These are phyloP conservation scores for Astatotilapia flaviijosephi DNA, from an alignment of 2,113 vertebrate genomes.

Conservation along the genomic window DNA sequence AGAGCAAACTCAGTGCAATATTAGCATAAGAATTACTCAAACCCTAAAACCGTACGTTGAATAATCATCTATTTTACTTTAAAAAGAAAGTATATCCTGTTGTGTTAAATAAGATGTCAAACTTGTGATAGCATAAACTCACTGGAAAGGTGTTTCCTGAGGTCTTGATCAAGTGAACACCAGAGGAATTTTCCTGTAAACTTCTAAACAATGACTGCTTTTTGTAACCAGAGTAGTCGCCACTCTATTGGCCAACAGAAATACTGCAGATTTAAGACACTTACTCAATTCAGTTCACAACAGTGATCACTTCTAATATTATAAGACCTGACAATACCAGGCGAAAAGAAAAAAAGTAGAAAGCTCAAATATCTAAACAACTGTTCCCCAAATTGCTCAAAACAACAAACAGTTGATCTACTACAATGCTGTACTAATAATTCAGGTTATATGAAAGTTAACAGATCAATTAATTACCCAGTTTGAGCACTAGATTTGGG, in stretches of 20 bases:
- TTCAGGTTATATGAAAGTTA: background rate
- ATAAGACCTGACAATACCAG: background rate
- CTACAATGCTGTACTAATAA: background rate
- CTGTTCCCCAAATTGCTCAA: background rate
- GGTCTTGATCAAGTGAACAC: background rate
- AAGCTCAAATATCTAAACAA: background rate
- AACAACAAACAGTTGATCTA: background rate
- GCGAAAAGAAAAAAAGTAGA: rapidly evolving
- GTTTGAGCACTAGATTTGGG: background rate
- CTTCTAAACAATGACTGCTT: background rate
- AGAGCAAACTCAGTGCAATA: background rate
- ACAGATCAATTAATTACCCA: background rate
- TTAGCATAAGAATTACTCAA: background rate
- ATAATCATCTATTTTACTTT: background rate
- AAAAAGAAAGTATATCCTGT: background rate
- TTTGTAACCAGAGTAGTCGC: background rate
- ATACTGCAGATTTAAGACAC: background rate
- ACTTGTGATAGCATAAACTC: background rate
- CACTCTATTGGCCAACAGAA: background rate
- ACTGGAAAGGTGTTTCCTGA: background rate
- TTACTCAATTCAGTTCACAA: background rate
- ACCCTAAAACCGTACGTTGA: background rate
- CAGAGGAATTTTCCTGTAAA: background rate
- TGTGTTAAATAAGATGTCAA: background rate
- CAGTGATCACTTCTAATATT: background rate